Percentiles rank a stretch among this genome's conserved stretches.
Conservation (phyloP, 2,113 vertebrate species). For the Tamias sibiricus region DNA sequence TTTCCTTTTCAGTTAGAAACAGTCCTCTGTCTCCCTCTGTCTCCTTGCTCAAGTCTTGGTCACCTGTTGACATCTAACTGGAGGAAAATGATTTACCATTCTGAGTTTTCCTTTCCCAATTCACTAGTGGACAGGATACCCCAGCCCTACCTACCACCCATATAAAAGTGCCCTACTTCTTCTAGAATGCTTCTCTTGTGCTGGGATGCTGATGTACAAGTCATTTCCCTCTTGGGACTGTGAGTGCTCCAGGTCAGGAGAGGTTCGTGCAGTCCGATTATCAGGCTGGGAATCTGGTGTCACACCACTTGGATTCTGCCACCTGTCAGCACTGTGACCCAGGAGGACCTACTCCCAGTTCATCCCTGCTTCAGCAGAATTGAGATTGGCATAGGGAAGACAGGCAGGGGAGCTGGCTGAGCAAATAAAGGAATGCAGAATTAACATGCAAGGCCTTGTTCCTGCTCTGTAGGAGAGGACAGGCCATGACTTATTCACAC, state of each 20-base stretch:
- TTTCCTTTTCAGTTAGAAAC: neutral
- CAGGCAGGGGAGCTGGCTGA: neutral
- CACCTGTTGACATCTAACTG: neutral
- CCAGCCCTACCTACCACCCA: too few relatives aligned
- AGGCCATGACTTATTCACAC: neutral
- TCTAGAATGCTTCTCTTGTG: neutral
- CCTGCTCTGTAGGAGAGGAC: neutral
- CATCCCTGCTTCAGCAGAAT: neutral
- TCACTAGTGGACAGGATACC: neutral
- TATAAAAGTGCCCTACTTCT: neutral
- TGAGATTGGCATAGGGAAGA: neutral
- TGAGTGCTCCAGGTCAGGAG: neutral
- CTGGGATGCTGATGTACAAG: neutral
- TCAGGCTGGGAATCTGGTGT: neutral
- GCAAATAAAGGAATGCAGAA: neutral
- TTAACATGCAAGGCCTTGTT: neutral
- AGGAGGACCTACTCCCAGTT: neutral
- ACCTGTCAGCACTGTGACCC: neutral
- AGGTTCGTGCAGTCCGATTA: neutral
- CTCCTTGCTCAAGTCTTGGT: neutral
- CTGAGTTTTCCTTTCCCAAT: conserved; percentile 10
- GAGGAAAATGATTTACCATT: neutral
- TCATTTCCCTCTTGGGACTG: neutral
- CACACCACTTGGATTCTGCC: neutral
- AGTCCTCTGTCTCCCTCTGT: neutral